These are phyloP conservation scores for Dynastes maya DNA, from an alignment of 2,888 invertebrate genomes.

Conservation along the genomic window DNA sequence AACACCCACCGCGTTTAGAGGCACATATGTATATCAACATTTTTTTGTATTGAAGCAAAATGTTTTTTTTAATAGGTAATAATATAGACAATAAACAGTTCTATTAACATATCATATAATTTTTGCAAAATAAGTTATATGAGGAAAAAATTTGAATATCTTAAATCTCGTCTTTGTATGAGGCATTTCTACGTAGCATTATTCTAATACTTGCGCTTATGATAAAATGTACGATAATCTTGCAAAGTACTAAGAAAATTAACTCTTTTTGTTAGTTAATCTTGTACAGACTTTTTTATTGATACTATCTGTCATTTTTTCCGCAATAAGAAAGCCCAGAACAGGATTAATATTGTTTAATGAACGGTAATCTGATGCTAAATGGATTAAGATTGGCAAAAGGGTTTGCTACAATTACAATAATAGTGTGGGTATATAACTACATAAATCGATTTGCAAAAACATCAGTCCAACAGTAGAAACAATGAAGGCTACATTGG, in stretches of 20 bases:
- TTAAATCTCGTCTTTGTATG: too few species aligned
- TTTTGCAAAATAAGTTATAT: too few species aligned
- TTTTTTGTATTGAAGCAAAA: too few species aligned
- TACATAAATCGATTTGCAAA: neutral
- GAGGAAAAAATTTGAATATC: too few species aligned
- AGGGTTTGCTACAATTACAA: constrained; percentile 2
- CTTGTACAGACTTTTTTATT: neutral
- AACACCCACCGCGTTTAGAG: too few species aligned
- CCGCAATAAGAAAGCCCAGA: neutral
- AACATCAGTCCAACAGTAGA: neutral
- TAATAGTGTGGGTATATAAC: neutral
- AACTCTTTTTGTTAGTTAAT: constrained; percentile 15
- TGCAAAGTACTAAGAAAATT: neutral
- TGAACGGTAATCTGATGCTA: neutral
- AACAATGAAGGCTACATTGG: constrained; percentile 35
- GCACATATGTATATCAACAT: too few species aligned
- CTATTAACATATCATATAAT: too few species aligned
- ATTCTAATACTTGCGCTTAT: neutral
- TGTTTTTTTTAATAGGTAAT: too few species aligned
- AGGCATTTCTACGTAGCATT: too few species aligned
- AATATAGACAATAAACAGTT: too few species aligned
- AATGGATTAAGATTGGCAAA: neutral
- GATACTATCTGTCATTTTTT: neutral
- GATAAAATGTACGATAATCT: neutral
- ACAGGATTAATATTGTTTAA: neutral